These are phyloP conservation scores for Pogonomyrmex barbatus DNA, from an alignment of 1,140 invertebrate genomes.

Conservation along the genomic window DNA sequence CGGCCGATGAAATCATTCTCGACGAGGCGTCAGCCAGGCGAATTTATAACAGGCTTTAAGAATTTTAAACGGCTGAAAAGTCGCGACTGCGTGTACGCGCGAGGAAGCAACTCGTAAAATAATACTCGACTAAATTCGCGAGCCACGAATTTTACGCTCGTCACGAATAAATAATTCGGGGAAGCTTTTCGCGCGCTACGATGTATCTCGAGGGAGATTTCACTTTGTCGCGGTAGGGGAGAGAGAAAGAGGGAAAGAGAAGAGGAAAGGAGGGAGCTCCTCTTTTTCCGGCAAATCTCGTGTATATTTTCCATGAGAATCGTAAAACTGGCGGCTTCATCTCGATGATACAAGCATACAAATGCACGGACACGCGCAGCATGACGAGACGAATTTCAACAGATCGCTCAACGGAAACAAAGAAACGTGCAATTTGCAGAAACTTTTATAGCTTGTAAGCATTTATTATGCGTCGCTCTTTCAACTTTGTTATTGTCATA, in stretches of 20 bases:
- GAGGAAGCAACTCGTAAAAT: slow-evolving; percentile 27
- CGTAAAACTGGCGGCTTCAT: slow-evolving; percentile 38
- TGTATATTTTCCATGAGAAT: slow-evolving; percentile 38
- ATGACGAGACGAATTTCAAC: neutral
- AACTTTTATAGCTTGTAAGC: slow-evolving; percentile 5
- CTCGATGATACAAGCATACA: neutral
- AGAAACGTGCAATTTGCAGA: slow-evolving; percentile 22
- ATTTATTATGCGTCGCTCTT: neutral
- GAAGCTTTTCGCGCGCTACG: slow-evolving; percentile 40
- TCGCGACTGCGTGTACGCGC: neutral
- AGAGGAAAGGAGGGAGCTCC: neutral
- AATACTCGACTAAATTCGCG: slow-evolving; percentile 42
- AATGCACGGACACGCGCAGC: neutral
- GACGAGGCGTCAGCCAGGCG: slow-evolving; percentile 12
- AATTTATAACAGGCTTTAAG: slow-evolving; percentile 46
- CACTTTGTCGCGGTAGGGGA: slow-evolving; percentile 43
- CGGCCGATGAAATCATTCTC: slow-evolving; percentile 24
- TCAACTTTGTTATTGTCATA: neutral
- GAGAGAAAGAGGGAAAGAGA: neutral
- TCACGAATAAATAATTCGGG: slow-evolving; percentile 61
- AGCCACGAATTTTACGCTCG: slow-evolving; percentile 44
- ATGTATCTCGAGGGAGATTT: slow-evolving; percentile 52
- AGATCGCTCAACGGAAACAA: slow-evolving; percentile 1
- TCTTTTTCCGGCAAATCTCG: slow-evolving; percentile 31
- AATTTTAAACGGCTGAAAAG: slow-evolving; percentile 25